These are phyloP conservation scores for Sinonovacula constricta DNA, from an alignment of 1,140 invertebrate genomes.

Conservation along the genomic window DNA sequence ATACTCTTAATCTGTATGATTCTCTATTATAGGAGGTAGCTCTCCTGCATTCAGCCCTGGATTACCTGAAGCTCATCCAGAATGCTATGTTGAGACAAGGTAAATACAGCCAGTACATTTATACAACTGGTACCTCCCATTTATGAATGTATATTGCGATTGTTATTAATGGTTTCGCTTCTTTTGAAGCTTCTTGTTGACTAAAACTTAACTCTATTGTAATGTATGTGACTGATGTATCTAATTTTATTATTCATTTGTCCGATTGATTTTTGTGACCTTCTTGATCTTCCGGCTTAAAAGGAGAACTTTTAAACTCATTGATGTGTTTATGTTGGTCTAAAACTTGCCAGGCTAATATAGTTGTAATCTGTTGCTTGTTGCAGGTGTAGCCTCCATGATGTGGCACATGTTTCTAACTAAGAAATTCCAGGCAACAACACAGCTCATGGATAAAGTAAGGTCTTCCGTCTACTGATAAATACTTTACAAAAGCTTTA, in stretches of 20 bases:
- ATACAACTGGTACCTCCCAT: not conserved
- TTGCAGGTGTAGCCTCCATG: constrained; percentile 87
- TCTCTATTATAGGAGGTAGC: constrained; percentile 60
- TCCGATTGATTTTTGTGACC: constrained; percentile 17
- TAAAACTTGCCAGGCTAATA: too few relatives aligned
- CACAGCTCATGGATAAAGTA: constrained; percentile 90
- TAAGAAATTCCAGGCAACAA: constrained; percentile 85
- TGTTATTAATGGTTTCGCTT: not conserved
- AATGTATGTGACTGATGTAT: not conserved
- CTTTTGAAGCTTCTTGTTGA: not conserved
- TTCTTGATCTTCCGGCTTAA: too few relatives aligned
- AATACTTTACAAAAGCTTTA: not conserved
- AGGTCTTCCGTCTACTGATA: not conserved
- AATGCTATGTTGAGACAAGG: constrained; percentile 78
- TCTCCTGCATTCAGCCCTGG: constrained; percentile 67
- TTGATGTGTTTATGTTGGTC: too few relatives aligned
- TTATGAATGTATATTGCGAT: not conserved
- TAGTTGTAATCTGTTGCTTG: too few relatives aligned
- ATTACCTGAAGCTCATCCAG: constrained; percentile 74
- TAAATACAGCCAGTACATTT: constrained; percentile 55
- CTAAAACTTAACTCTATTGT: constrained; percentile 12
- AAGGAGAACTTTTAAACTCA: too few relatives aligned
- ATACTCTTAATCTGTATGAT: too few relatives aligned
- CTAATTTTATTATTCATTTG: not conserved
- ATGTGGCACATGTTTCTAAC: constrained; percentile 92